phyloP scores from a whole-genome alignment of 2,797 vertebrate genomes.

The Aratinga solstitialis region DNA sequence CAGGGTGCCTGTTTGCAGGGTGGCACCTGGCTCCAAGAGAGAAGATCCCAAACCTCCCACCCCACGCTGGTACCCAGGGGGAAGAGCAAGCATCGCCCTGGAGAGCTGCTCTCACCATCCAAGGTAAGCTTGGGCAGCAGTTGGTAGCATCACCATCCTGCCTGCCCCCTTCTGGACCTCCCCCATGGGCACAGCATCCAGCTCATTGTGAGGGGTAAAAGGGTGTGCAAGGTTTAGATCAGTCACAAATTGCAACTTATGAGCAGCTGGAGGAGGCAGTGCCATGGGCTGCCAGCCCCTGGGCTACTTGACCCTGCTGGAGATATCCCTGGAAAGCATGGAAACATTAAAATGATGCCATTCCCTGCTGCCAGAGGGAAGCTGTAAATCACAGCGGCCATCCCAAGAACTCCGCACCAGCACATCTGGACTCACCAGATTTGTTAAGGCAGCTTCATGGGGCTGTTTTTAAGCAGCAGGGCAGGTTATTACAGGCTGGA shows the following conservation, averaged over 20 bases:
- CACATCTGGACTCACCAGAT: background rate
- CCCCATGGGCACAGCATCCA: fast-evolving
- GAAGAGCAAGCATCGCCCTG: fast-evolving
- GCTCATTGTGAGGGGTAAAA: background rate
- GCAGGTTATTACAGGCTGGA: background rate
- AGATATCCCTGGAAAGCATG: background rate
- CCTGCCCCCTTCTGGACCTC: background rate
- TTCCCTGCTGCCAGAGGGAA: background rate
- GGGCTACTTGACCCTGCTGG: fast-evolving
- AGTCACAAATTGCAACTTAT: fast-evolving
- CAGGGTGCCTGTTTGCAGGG: background rate
- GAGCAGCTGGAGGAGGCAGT: background rate
- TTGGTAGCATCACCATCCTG: fast-evolving
- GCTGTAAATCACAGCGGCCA: background rate
- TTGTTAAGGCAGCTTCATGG: background rate
- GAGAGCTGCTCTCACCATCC: background rate
- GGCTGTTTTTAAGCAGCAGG: background rate
- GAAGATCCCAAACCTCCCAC: background rate
- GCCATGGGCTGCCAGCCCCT: background rate
- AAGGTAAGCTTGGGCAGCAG: background rate
- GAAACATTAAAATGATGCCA: background rate
- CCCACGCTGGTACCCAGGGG: background rate
- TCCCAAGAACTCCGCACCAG: background rate
- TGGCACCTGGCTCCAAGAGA: background rate
- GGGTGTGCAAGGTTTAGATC: background rate